A percentile compares a stretch with the other conserved stretches of the same genome.
Conservation (phyloP, 1,140 invertebrate genomes). For the Octopus sinensis region DNA sequence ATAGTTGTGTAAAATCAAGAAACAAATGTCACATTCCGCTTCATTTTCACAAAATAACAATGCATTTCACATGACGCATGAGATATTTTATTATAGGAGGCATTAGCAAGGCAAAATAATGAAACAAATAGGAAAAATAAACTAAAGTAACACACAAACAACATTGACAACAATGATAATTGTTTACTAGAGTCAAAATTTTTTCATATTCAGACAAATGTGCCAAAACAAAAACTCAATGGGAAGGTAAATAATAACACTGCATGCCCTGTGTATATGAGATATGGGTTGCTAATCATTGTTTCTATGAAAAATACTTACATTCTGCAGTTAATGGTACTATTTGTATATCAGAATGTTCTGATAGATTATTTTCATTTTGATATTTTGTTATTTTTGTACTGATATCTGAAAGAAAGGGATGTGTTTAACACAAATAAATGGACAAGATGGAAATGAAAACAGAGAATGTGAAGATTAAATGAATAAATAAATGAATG, state of each 20-base stretch:
- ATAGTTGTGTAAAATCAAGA: too few relatives aligned
- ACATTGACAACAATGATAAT: not conserved
- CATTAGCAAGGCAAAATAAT: too few relatives aligned
- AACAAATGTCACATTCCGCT: too few relatives aligned
- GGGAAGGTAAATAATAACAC: too few relatives aligned
- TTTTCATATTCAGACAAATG: not conserved
- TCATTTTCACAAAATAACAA: too few relatives aligned
- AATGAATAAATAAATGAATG: too few relatives aligned
- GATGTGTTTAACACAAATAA: too few relatives aligned
- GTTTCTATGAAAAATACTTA: conserved; percentile 1
- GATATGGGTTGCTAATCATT: not conserved
- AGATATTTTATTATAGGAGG: too few relatives aligned
- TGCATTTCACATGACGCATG: too few relatives aligned
- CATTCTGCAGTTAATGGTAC: not conserved
- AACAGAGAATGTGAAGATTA: too few relatives aligned
- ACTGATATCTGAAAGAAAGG: not conserved
- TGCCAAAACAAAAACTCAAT: not conserved
- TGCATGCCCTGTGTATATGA: not conserved
- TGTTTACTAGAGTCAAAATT: not conserved
- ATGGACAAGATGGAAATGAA: too few relatives aligned
- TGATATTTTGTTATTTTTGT: not conserved
- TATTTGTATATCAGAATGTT: not conserved
- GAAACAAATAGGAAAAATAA: too few relatives aligned
- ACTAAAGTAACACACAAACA: not conserved
- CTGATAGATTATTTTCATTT: not conserved